Evolutionary conservation across 2,888 invertebrate species (phyloP).

Genomic region (Lycocerus yunnanus): DNA sequence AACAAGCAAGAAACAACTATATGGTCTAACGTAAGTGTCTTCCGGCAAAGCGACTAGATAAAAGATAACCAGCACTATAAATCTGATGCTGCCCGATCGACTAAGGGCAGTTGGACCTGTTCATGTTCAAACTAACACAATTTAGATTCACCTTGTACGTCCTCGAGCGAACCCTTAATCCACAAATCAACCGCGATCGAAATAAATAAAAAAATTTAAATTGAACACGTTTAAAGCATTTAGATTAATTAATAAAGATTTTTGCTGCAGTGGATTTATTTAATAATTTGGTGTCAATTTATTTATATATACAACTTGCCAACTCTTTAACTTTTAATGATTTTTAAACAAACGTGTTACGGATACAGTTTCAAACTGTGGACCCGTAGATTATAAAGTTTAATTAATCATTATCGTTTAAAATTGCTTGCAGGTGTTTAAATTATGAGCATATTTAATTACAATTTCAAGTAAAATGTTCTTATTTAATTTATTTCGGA

Average conservation of each 20-base stretch:
- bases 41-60: slow-evolving; percentile 37
- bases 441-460: slow-evolving; percentile 2
- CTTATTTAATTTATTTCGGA: not conserved
- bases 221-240: not conserved
- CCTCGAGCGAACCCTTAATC: not conserved
- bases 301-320: not conserved
- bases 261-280: not conserved
- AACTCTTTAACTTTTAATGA: not conserved
- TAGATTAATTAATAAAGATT: not conserved
- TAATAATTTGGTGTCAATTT: not conserved
- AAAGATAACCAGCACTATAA: slow-evolving; percentile 38
- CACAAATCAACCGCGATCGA: not conserved
- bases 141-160: slow-evolving; percentile 19
- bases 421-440: slow-evolving; percentile 1
- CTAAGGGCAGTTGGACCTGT: slow-evolving; percentile 25
- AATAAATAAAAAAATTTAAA: not conserved
- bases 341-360: not conserved
- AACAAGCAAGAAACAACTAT: not conserved
- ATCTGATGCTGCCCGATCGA: slow-evolving; percentile 32
- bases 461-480: not conserved
- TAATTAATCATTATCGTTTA: not conserved
- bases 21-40: slow-evolving; percentile 30
- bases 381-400: not conserved
- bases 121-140: slow-evolving; percentile 15
- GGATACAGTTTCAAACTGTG: not conserved